Evolutionary conservation across 2,888 invertebrate species (phyloP).

Genomic region (Branchinecta sandiegonensis): DNA sequence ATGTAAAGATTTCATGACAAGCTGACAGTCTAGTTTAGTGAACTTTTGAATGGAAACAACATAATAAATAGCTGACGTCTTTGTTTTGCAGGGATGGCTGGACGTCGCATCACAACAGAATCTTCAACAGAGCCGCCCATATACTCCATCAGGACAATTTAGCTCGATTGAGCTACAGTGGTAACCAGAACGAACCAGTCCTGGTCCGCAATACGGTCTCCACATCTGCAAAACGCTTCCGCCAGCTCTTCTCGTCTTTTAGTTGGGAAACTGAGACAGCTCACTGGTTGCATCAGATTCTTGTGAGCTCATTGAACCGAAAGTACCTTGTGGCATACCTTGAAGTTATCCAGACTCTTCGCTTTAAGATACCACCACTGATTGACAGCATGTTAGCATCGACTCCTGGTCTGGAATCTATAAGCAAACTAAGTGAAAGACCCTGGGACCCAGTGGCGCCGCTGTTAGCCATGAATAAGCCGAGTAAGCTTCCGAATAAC

Average conservation of each 20-base stretch:
- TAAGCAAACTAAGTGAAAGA: conserved; percentile 33
- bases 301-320: conserved; percentile 51
- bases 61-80: too few relatives aligned
- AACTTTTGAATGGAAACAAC: too few relatives aligned
- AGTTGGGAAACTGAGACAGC: conserved; percentile 56
- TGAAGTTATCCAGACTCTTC: conserved; percentile 56
- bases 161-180: conserved; percentile 33
- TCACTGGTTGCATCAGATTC: conserved; percentile 59
- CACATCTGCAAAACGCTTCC: conserved; percentile 49
- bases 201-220: conserved; percentile 53
- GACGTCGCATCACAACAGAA: conserved; percentile 46
- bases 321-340: conserved; percentile 55
- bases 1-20: too few relatives aligned
- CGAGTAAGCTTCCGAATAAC: conserved; percentile 36
- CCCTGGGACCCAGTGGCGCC: conserved; percentile 58
- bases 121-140: conserved; percentile 49
- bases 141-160: conserved; percentile 49
- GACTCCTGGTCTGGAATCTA: conserved; percentile 18
- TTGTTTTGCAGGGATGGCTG: conserved; percentile 41
- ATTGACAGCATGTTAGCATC: conserved; percentile 53
- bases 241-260: conserved; percentile 50
- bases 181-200: conserved; percentile 40
- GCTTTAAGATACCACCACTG: conserved; percentile 51
- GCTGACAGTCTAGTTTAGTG: too few relatives aligned
- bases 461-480: conserved; percentile 45